phyloP scores from a whole-genome alignment of 1,140 invertebrate genomes.

The Telenomus remus region DNA sequence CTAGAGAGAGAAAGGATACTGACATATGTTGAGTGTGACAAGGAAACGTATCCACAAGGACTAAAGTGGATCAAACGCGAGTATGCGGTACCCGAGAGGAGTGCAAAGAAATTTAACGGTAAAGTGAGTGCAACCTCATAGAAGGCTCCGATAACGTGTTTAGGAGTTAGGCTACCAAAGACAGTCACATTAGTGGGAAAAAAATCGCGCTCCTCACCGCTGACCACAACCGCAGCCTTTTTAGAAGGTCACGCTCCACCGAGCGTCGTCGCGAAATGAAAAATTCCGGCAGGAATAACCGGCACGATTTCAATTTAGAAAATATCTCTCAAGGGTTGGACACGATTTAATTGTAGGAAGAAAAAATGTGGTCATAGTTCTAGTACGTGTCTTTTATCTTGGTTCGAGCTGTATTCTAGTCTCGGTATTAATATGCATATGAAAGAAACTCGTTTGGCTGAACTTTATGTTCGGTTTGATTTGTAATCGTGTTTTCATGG shows the following conservation, averaged over 20 bases:
- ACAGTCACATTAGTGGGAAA: constrained; percentile 29
- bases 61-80: constrained; percentile 62
- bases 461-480: too few species aligned
- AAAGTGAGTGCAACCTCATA: constrained; percentile 70
- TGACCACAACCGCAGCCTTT: constrained; percentile 59
- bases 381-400: too few species aligned
- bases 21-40: constrained; percentile 8
- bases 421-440: too few species aligned
- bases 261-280: constrained; percentile 21
- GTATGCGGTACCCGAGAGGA: constrained; percentile 50
- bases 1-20: constrained; percentile 23
- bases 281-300: constrained; percentile 7
- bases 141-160: constrained; percentile 45
- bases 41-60: constrained; percentile 31
- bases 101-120: constrained; percentile 66
- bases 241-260: constrained; percentile 51
- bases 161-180: constrained; percentile 20
- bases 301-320: constrained; percentile 18
- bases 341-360: too few species aligned
- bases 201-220: constrained; percentile 46
- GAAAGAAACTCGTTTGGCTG: too few species aligned
- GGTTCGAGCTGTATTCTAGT: too few species aligned
- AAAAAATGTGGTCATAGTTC: too few species aligned
- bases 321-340: background rate
- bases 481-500: too few species aligned